phyloP scores from a whole-genome alignment of 2,113 vertebrate species.

The Trochalopteron elliotii region DNA sequence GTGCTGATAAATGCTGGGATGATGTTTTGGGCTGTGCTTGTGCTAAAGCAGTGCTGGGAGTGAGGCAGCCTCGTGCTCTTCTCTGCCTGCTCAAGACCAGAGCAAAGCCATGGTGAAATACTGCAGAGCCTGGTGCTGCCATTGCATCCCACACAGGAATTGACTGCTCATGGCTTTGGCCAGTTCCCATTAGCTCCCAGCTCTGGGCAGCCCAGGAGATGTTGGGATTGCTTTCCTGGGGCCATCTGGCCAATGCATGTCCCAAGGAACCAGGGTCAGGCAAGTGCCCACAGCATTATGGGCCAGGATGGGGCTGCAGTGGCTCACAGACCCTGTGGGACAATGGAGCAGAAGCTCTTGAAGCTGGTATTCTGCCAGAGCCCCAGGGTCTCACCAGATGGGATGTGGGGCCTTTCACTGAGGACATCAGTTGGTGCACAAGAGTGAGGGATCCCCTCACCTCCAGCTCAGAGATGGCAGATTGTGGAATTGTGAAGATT shows the following conservation, averaged over 20 bases:
- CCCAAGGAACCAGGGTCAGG: background rate
- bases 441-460: background rate
- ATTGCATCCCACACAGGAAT: background rate
- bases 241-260: background rate
- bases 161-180: background rate
- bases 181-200: rapidly evolving
- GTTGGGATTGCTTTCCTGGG: background rate
- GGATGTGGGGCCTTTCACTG: background rate
- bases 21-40: background rate
- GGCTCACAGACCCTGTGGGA: background rate
- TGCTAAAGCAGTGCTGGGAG: background rate
- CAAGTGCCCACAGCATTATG: background rate
- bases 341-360: background rate
- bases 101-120: background rate
- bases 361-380: background rate
- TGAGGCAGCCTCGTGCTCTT: background rate
- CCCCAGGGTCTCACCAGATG: background rate
- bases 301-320: background rate
- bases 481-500: too few relatives aligned
- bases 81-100: background rate
- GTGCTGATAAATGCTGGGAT: background rate
- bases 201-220: background rate
- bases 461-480: background rate
- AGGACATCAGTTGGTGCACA: background rate
- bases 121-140: background rate